Evolutionary conservation across 2,797 vertebrate species (phyloP).

Genomic region (Rhinogobio ventralis): DNA sequence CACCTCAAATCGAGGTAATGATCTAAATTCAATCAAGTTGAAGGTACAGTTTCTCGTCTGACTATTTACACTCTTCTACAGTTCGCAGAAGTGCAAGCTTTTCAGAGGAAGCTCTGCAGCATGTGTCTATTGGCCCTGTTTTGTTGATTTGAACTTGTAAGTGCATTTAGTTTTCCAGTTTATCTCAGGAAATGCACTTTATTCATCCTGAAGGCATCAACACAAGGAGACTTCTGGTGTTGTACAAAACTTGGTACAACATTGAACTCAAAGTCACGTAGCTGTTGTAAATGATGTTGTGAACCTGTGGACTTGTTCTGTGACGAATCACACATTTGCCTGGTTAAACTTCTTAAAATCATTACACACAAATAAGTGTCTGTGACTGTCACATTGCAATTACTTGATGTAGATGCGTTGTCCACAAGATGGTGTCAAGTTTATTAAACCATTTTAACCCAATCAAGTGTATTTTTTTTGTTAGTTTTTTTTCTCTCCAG

Average conservation of each 20-base stretch:
- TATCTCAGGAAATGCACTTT: neutral
- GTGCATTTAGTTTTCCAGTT: neutral
- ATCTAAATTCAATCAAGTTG: neutral
- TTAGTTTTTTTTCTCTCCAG: neutral
- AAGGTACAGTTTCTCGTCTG: neutral
- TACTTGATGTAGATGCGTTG: neutral
- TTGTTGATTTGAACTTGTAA: conserved; percentile 14
- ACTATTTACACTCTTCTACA: neutral
- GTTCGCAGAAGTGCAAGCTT: conserved; percentile 5
- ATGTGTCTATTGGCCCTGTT: conserved; percentile 17
- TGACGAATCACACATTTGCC: neutral
- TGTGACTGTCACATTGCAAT: neutral
- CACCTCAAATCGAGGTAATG: conserved; percentile 17
- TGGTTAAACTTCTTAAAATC: neutral
- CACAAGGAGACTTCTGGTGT: neutral
- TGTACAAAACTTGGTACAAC: neutral
- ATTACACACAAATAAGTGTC: neutral
- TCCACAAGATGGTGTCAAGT: neutral
- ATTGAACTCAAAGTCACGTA: neutral
- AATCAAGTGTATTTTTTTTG: neutral
- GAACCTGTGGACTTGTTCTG: neutral
- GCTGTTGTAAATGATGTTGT: neutral
- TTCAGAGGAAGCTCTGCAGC: neutral
- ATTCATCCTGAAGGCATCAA: neutral
- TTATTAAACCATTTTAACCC: neutral